These are phyloP conservation scores for Ctenomys sociabilis DNA, from an alignment of 2,113 vertebrate genomes.

Conservation along the genomic window DNA sequence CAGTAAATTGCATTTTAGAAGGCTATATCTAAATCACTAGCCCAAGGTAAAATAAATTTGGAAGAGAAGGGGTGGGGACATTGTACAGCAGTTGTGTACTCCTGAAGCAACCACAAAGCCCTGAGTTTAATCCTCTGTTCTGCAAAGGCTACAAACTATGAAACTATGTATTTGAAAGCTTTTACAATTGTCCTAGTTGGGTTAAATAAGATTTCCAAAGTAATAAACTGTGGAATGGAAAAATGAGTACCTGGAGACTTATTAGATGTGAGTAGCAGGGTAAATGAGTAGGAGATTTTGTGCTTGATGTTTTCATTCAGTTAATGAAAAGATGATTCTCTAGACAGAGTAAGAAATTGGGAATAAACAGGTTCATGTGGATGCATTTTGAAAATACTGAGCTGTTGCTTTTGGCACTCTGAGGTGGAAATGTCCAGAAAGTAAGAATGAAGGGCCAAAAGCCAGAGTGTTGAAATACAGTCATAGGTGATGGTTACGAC, in stretches of 20 bases:
- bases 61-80: neutral
- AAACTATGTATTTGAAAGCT: neutral
- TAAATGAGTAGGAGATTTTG: neutral
- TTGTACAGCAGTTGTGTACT: neutral
- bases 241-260: neutral
- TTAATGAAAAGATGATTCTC: neutral
- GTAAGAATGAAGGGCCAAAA: neutral
- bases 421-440: neutral
- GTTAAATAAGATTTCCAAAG: neutral
- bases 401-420: neutral
- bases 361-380: neutral
- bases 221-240: neutral
- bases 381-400: neutral
- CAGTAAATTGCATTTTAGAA: constrained; percentile 7
- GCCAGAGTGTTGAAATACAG: neutral
- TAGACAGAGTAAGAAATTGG: neutral
- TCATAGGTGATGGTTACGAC: neutral
- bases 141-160: neutral
- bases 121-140: neutral
- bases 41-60: neutral
- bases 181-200: neutral
- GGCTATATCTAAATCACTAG: neutral
- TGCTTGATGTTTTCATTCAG: neutral
- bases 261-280: neutral
- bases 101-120: neutral